These are phyloP conservation scores for Parasteatoda lunata DNA, from an alignment of 2,888 invertebrate genomes.

Conservation along the genomic window DNA sequence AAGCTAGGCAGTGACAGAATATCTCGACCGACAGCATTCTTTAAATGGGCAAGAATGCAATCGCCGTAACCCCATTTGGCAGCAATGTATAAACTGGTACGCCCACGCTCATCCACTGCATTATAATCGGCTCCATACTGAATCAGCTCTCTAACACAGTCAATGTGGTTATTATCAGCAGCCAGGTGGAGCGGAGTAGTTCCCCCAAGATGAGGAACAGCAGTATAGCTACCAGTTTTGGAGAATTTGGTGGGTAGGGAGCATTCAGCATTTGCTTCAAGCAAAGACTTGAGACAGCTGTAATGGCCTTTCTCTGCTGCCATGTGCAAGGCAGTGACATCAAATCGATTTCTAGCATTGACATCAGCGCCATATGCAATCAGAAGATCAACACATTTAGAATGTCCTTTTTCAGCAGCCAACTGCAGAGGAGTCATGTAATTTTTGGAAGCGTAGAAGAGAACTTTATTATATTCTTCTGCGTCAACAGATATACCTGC, in stretches of 20 bases:
- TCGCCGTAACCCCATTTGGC: slow-evolving; percentile 72
- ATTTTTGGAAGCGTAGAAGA: slow-evolving; percentile 74
- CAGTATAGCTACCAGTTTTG: slow-evolving; percentile 73
- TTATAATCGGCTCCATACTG: slow-evolving; percentile 74
- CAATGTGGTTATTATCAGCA: slow-evolving; percentile 72
- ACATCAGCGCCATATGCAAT: slow-evolving; percentile 72
- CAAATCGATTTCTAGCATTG: slow-evolving; percentile 73
- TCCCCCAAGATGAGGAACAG: slow-evolving; percentile 73
- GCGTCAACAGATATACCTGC: slow-evolving; percentile 72
- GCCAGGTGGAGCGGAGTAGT: slow-evolving; percentile 74
- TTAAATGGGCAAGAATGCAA: slow-evolving; percentile 73
- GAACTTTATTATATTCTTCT: slow-evolving; percentile 72
- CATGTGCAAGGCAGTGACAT: slow-evolving; percentile 73
- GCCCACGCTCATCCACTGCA: slow-evolving; percentile 73
- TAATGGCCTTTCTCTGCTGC: slow-evolving; percentile 73
- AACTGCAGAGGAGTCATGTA: slow-evolving; percentile 73
- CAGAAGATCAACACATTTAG: slow-evolving; percentile 71
- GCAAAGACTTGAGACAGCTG: slow-evolving; percentile 72
- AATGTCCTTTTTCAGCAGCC: slow-evolving; percentile 71
- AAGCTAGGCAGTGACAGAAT: slow-evolving; percentile 73
- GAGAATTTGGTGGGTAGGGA: slow-evolving; percentile 73
- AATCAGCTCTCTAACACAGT: slow-evolving; percentile 73
- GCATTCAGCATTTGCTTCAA: slow-evolving; percentile 73
- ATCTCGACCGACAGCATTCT: slow-evolving; percentile 73
- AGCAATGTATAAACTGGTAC: slow-evolving; percentile 73